Conservation (phyloP, 1,140 invertebrate species). For the Neotoxoptera formosana region DNA sequence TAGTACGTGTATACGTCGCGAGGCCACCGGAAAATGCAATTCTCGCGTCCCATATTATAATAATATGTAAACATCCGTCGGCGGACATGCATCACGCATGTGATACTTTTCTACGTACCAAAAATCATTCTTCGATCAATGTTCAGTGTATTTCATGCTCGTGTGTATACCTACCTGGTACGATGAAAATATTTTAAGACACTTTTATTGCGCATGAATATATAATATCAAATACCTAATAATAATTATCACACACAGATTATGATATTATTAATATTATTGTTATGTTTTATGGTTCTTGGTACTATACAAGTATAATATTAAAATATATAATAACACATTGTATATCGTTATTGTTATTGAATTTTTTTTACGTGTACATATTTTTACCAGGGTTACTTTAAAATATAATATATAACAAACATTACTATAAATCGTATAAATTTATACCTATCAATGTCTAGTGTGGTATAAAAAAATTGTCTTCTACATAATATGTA, state of each 20-base stretch:
- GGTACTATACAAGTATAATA: neutral
- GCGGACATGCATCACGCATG: neutral
- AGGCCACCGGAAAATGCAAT: neutral
- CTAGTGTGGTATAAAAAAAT: neutral
- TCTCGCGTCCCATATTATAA: neutral
- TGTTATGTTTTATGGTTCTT: neutral
- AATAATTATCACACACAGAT: neutral
- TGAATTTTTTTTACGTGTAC: neutral
- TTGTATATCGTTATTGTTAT: conserved; percentile 10
- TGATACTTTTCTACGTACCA: neutral
- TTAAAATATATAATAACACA: neutral
- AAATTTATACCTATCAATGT: neutral
- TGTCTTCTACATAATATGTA: neutral
- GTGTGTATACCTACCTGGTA: neutral
- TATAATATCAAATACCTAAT: neutral
- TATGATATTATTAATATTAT: neutral
- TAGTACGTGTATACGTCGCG: neutral
- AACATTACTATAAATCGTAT: neutral
- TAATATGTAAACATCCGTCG: neutral
- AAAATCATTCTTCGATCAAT: neutral
- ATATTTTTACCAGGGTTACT: conserved; percentile 48
- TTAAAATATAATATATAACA: conserved; percentile 26
- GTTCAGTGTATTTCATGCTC: neutral
- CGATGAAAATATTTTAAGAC: neutral
- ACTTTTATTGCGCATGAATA: neutral